Evolutionary conservation across 2,888 invertebrate genomes (phyloP).

Genomic region (Plusia festucae): DNA sequence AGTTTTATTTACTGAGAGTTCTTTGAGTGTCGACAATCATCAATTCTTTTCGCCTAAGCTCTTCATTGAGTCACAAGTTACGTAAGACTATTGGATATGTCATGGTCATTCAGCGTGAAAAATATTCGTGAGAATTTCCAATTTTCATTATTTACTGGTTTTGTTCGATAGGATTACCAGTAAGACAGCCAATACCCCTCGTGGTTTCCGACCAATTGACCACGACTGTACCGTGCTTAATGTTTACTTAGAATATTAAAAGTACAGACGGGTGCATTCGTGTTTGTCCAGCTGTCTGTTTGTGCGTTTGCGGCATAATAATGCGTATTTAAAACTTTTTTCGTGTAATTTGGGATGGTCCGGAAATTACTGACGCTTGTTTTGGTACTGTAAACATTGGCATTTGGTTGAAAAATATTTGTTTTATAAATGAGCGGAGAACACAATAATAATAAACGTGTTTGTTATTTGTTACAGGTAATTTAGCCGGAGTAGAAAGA

Average conservation of each 20-base stretch:
- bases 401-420: constrained; percentile 23
- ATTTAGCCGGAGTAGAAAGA: constrained; percentile 10
- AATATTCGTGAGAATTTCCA: constrained; percentile 63
- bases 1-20: constrained; percentile 31
- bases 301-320: constrained; percentile 61
- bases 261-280: constrained; percentile 67
- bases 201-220: constrained; percentile 75
- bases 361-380: constrained; percentile 33
- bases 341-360: constrained; percentile 49
- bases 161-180: constrained; percentile 27
- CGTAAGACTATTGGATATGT: constrained; percentile 28
- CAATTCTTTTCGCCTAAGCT: constrained; percentile 47
- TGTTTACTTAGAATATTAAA: constrained; percentile 75
- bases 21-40: constrained; percentile 29
- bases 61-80: constrained; percentile 31
- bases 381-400: constrained; percentile 27
- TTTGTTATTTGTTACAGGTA: constrained; percentile 50
- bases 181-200: constrained; percentile 37
- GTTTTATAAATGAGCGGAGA: constrained; percentile 21
- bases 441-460: constrained; percentile 21
- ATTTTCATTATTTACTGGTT: constrained; percentile 52
- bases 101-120: constrained; percentile 56
- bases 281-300: constrained; percentile 77
- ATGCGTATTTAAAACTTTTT: constrained; percentile 57
- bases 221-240: constrained; percentile 71